These are phyloP conservation scores for Ecliptopera silaceata DNA, from an alignment of 2,888 invertebrate genomes.

Conservation along the genomic window DNA sequence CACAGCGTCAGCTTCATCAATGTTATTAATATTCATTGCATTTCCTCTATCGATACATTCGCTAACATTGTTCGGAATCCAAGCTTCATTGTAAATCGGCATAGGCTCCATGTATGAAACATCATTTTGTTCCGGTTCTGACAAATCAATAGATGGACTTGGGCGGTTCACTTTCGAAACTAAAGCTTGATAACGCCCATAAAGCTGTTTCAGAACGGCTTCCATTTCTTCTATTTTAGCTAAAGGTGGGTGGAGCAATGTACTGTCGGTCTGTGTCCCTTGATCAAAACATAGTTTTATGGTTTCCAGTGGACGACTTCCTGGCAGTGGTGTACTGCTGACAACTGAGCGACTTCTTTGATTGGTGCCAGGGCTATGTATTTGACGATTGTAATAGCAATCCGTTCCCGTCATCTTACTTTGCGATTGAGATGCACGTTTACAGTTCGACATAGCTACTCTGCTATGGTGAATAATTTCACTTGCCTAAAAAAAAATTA, in stretches of 20 bases:
- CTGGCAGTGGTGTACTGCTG: conserved; percentile 54
- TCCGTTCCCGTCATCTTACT: conserved; percentile 14
- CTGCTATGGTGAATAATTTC: conserved; percentile 14
- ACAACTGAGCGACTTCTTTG: conserved; percentile 41
- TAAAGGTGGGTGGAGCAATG: conserved; percentile 29
- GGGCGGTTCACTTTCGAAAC: conserved; percentile 37
- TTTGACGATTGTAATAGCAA: conserved; percentile 1
- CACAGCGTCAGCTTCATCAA: conserved; percentile 8
- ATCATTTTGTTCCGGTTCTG: conserved; percentile 40
- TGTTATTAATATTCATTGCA: conserved; percentile 19
- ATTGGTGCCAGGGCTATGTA: conserved; percentile 17
- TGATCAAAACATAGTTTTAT: conserved; percentile 48
- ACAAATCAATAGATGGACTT: conserved; percentile 28
- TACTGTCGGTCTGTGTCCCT: conserved; percentile 55
- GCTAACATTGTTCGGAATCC: conserved; percentile 26
- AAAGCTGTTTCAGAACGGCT: conserved; percentile 44
- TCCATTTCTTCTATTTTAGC: conserved; percentile 52
- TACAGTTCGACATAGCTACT: conserved; percentile 1
- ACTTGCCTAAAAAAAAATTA: conserved; percentile 10
- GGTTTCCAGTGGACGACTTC: conserved; percentile 28
- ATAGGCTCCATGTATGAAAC: conserved; percentile 28
- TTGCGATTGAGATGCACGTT: conserved; percentile 15
- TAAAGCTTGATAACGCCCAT: conserved; percentile 45
- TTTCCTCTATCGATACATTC: conserved; percentile 22
- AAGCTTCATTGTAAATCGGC: conserved; percentile 30